Evolutionary conservation across 1,140 invertebrate species (phyloP), one percentile per base, ranked within the genome.

Genomic region (Papilio aristodemus): DNA sequence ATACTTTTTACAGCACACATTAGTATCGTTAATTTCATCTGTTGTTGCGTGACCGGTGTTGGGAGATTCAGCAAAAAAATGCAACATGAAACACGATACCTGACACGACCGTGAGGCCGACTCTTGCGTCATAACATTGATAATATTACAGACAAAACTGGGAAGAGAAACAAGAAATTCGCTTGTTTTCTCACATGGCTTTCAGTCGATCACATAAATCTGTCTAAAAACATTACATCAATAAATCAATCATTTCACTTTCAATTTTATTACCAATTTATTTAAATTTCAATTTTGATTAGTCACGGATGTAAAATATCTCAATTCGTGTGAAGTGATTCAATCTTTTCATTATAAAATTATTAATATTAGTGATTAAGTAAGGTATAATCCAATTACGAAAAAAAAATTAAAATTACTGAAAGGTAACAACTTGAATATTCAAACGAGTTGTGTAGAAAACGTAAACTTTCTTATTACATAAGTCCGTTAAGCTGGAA

Each of bases 381-480:
- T 50, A 11, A 66, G n/a, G n/a, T 32, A 32, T 37, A 39, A 66
- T 50, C 19, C 13, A 36, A 46, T 50, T 0, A 14, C 17, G 13
- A 27, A 43, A 25, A 50, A 43, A 46, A 22, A 46, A 64, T 19
- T 50, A 36, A 66, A 46, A 22, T 11, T 22, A 43, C 10, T 39
- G 38, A 14, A 62, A 59, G 63, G 69, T 74, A 50, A 78, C 75
- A 80, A 79, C 73, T 73, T 60, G 72, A 75, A 79, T 79, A 74
- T 77, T 75, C 75, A 75, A 72, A 77, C 66, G 73, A 70, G 72
- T 68, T 59, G 43, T 66, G 67, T 66, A 77, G 67, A 69, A 67
- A 71, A 74, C 74, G 72, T 73, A 71, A 68, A 77, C 83, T 86
- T 87, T 85, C 79, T 74, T 81, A 54, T 87, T 83, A 80, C 74